Base-by-base conservation (phyloP, 2,113 vertebrate genomes). In the Aldabrachelys gigantea region DNA sequence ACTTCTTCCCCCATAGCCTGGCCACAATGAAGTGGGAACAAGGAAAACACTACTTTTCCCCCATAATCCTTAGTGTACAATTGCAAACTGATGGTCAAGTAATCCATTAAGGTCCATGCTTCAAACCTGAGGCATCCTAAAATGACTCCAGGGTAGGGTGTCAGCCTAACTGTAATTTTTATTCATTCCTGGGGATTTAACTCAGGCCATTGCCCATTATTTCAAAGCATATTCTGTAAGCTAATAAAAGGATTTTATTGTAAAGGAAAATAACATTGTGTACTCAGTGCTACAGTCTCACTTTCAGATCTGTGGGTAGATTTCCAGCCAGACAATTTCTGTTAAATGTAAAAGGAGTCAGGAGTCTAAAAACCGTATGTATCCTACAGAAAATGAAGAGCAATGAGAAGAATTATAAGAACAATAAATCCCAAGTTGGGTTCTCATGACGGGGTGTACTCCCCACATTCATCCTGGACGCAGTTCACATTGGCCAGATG, bases 211-310 rank as follows among this genome's bases (percentile, higher is more conserved):
- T 97, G 97, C 96, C 19, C 83, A 38, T 6, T 21, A 59, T 92
- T 96, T 97, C 95, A 96, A 97, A 95, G 96, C 44, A 1, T 65
- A 80, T 59, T 94, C 90, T 80, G 29, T 24, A 80, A 79, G 62
- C 90, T 91, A 95, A 95, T 96, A 95, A 89, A 88, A 95, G 91
- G 84, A 92, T n/a, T 91, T 85, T 95, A 95, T 91, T 95, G 95
- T 78, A 95, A 95, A 94, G 62, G 80, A 83, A 92, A 91, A 96
- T 92, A 94, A 54, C 85, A 87, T 54, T 31, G 8, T 62, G 31
- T 38, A 86, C 81, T 84, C n/a, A 13, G 85, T 38, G 56, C 38
- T 95, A n/a, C 5, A 86, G 82, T 57, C 94, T 49, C 56, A 38
- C 78, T 5, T 8, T 84, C 72, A 80, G 78, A 86, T 16, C 65